A percentile compares a stretch with the other conserved stretches of the same genome.
phyloP scores from a whole-genome alignment of 2,888 invertebrate genomes.

The Folsomia candida region DNA sequence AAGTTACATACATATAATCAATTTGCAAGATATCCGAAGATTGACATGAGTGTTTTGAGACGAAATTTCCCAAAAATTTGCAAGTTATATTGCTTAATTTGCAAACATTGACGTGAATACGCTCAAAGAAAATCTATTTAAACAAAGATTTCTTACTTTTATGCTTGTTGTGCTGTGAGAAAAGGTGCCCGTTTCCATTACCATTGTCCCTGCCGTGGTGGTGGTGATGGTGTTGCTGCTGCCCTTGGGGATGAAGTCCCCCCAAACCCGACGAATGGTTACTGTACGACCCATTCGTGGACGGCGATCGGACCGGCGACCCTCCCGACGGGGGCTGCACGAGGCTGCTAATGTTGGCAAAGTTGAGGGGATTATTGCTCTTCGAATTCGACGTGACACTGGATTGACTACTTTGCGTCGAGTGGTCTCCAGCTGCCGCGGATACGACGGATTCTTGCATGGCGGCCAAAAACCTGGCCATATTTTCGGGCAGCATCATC shows the following conservation, averaged over 20 bases:
- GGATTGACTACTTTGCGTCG: conserved; percentile 34
- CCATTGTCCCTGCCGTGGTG: not conserved
- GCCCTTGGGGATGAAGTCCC: too few species aligned
- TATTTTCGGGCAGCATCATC: conserved; percentile 51
- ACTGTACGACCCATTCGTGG: conserved; percentile 9
- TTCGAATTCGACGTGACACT: conserved; percentile 43
- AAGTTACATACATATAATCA: too few species aligned
- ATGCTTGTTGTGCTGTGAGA: conserved; percentile 5
- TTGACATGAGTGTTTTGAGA: too few species aligned
- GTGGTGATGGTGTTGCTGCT: conserved; percentile 31
- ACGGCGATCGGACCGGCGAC: conserved; percentile 32
- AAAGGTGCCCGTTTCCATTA: conserved; percentile 1
- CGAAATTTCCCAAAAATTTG: too few species aligned
- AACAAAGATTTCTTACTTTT: not conserved
- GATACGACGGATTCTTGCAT: conserved; percentile 50
- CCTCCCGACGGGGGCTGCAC: conserved; percentile 40
- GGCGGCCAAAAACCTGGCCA: conserved; percentile 48
- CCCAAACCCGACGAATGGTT: too few species aligned
- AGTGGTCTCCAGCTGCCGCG: conserved; percentile 33
- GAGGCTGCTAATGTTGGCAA: conserved; percentile 47
- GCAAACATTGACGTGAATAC: too few species aligned
- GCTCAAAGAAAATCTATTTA: too few species aligned
- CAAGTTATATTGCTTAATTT: too few species aligned
- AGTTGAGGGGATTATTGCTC: conserved; percentile 43
- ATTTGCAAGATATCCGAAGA: too few species aligned